Conservation (phyloP, 2,113 vertebrate species). For the Spea bombifrons region DNA sequence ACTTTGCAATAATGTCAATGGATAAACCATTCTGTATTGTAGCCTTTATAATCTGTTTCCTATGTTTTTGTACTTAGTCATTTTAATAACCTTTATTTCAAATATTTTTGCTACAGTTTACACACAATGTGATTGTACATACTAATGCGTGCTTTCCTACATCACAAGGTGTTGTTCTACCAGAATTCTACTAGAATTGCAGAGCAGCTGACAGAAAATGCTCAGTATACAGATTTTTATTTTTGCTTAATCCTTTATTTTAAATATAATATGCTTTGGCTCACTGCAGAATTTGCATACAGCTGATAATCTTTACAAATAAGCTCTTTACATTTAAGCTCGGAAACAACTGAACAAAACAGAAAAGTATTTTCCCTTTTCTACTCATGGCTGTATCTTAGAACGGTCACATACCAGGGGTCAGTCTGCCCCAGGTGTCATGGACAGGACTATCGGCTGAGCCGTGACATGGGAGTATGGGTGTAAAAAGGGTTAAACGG, state of each 20-base stretch:
- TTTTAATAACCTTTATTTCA: constrained; percentile 4
- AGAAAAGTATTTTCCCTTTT: no score
- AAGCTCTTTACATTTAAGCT: no score
- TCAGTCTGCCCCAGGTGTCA: no score
- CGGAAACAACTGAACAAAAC: no score
- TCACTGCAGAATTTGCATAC: constrained; percentile 17
- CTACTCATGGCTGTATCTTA: no score
- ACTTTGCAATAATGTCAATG: constrained; percentile 32
- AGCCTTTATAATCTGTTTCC: constrained; percentile 6
- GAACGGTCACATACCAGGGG: no score
- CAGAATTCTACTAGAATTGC: not conserved
- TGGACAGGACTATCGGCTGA: no score
- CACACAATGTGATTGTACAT: not conserved
- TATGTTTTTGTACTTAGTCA: not conserved
- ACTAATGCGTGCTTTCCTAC: not conserved
- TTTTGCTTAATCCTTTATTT: not conserved
- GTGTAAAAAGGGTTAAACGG: no score
- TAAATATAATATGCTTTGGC: not conserved
- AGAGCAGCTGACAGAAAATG: constrained; percentile 10
- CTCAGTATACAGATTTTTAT: not conserved
- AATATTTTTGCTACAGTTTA: not conserved
- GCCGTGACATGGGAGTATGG: no score
- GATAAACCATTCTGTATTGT: constrained; percentile 24
- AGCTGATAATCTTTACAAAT: constrained; percentile 5
- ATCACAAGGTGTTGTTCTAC: not conserved